Percentiles rank a stretch among this genome's conserved stretches.
Conservation (phyloP, 2,888 invertebrate genomes). For the Hemistola chrysoprasaria region DNA sequence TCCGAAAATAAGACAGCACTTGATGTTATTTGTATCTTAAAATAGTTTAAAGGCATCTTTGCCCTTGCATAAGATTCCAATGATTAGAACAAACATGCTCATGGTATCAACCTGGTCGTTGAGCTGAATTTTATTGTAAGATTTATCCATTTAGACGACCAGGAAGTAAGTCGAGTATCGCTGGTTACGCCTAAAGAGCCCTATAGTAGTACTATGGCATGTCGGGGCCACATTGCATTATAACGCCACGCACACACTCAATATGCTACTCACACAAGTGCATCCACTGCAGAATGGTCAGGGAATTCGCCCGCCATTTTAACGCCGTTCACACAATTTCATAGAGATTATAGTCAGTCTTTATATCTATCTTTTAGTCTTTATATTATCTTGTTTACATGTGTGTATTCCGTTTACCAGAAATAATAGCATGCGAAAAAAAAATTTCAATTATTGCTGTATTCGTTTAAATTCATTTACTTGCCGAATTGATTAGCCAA, state of each 20-base stretch:
- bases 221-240: conserved; percentile 48
- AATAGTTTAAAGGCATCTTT: no score
- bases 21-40: no score
- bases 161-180: conserved; percentile 61
- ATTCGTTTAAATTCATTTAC: conserved; percentile 40
- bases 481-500: conserved; percentile 63
- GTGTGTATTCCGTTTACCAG: no score
- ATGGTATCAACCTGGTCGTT: no score
- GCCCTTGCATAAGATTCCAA: no score
- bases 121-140: conserved; percentile 3
- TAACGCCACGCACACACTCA: conserved; percentile 48
- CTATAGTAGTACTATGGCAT: conserved; percentile 47
- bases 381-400: no score
- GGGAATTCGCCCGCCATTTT: conserved; percentile 58
- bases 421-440: conserved; percentile 8
- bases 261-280: conserved; percentile 39
- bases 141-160: conserved; percentile 32
- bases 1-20: no score
- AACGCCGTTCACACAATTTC: conserved; percentile 16
- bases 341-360: not conserved
- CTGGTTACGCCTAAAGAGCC: conserved; percentile 56
- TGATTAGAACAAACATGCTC: no score
- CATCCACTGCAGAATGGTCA: conserved; percentile 45
- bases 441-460: conserved; percentile 14
- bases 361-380: no score